Percentiles rank a stretch among this genome's conserved stretches.
phyloP scores from a whole-genome alignment of 2,113 vertebrate species.

The Tupaia tana region DNA sequence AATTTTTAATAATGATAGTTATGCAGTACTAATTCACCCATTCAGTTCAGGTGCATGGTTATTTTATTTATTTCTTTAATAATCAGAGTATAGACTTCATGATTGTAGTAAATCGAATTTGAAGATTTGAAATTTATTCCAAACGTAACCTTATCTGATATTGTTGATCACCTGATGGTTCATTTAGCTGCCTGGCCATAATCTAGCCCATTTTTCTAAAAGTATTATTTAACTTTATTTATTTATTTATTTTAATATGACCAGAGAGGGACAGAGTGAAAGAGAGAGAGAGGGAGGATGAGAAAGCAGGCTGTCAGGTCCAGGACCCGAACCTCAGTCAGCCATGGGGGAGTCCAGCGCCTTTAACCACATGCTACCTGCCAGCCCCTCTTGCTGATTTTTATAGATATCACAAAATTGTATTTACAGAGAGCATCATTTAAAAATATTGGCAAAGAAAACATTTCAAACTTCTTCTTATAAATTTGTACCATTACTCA shows the following conservation, averaged over 20 bases:
- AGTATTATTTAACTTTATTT: no score
- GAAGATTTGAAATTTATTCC: constrained; percentile 45
- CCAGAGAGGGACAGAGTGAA: no score
- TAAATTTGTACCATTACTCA: not conserved
- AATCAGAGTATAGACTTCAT: constrained; percentile 1
- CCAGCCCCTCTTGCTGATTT: not conserved
- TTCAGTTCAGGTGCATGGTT: not conserved
- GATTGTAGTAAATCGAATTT: constrained; percentile 18
- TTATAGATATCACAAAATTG: not conserved
- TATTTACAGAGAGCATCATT: not conserved
- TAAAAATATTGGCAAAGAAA: constrained; percentile 3
- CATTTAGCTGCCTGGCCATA: not conserved
- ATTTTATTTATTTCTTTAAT: constrained; percentile 52
- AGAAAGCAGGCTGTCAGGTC: no score
- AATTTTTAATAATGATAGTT: not conserved
- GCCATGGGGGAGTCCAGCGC: no score
- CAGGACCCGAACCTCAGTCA: no score
- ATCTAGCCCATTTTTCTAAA: no score
- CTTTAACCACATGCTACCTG: no score
- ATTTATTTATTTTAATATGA: no score
- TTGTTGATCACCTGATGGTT: not conserved
- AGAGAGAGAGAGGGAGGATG: no score
- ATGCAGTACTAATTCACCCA: not conserved
- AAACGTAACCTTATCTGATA: not conserved
- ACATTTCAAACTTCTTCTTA: not conserved